These are phyloP conservation scores for Myoxocephalus aenaeus DNA, from an alignment of 2,797 vertebrate species.

Conservation along the genomic window DNA sequence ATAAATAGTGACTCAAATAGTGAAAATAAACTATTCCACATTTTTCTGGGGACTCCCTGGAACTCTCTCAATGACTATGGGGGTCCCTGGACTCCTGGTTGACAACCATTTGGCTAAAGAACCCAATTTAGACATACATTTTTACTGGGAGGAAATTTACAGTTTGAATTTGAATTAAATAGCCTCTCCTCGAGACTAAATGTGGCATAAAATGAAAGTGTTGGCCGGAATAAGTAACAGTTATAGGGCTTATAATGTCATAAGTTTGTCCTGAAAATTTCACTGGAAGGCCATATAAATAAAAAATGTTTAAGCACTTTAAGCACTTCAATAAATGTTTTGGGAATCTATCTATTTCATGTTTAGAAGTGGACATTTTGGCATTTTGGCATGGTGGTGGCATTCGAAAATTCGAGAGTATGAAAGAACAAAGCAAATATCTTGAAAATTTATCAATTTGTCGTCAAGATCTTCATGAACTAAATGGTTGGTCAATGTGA, in stretches of 20 bases:
- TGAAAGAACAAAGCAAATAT: background rate
- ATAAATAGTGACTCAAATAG: background rate
- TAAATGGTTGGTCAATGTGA: background rate
- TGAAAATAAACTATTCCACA: background rate
- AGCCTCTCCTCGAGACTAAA: background rate
- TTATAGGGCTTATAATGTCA: background rate
- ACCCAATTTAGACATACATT: background rate
- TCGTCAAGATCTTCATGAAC: background rate
- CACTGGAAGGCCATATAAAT: background rate
- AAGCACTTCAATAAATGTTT: background rate
- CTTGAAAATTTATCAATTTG: background rate
- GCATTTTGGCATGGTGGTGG: background rate
- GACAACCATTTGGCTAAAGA: background rate
- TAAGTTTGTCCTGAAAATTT: background rate
- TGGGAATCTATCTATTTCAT: background rate
- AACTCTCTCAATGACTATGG: background rate
- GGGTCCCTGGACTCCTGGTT: background rate
- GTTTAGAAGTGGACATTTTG: background rate
- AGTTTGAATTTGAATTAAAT: background rate
- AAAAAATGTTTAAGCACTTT: background rate
- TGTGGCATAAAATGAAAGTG: background rate
- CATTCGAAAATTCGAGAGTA: background rate
- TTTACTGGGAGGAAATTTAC: background rate
- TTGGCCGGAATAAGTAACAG: background rate
- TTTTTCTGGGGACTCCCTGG: background rate